Base-by-base conservation (phyloP, 1,140 invertebrate species). In the Eciton burchellii region DNA sequence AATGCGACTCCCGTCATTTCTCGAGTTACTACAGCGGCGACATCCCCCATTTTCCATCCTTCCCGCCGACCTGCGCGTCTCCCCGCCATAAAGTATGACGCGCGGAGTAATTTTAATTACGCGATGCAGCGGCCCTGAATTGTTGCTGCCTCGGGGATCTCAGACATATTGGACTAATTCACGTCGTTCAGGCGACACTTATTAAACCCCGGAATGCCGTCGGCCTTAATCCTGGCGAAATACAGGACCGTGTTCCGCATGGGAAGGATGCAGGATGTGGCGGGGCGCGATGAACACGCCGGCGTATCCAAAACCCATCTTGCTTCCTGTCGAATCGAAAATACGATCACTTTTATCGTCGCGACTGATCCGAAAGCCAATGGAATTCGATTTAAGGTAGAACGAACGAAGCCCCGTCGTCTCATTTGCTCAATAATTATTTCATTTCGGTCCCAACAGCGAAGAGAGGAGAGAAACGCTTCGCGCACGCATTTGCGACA, bases 131-230 rank as follows among this genome's bases (percentile, higher is more conserved):
- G 83, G 81, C 70, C 82, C 86, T 90, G 87, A 90, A 91, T 89
- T 89, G 89, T 92, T 90, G 90, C 87, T 89, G 82, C 84, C 77
- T 49, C 35, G 59, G 82, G 81, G 65, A 82, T 81, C 85, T 88
- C 85, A 89, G 87, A 91, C 88, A 91, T 90, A 91, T 92, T 90
- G 88, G 83, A 91, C 89, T 92, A 92, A 92, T 90, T 92, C 86
- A 88, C 84, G 90, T 91, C 90, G 89, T 92, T 91, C 85, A 81
- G 62, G 76, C 86, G 90, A 92, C 91, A 91, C 90, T 92, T 91
- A 92, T 92, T 92, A 91, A 92, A 90, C 90, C 88, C 83, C 83
- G 85, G 88, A 91, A 92, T 92, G 90, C 88, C 85, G 87, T 90
- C 90, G 84, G 83, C 88, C 85, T 89, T 91, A 90, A 89, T 91